Base-by-base conservation (phyloP, 2,888 invertebrate species). In the Eucera pruinosa region DNA sequence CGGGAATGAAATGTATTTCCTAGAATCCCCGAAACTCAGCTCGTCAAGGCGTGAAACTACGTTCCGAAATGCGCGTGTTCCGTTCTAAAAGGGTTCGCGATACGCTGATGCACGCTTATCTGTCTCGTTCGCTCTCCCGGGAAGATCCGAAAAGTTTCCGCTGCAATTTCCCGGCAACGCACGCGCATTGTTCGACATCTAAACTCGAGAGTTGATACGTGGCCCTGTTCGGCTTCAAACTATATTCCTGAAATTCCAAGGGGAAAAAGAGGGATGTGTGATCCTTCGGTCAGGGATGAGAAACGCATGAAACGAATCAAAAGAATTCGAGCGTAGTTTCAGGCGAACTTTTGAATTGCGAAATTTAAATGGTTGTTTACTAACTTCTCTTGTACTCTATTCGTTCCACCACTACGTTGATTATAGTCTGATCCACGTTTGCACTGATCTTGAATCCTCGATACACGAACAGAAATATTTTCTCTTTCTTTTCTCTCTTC, bases 331-430 rank as follows among this genome's bases (percentile, higher is more conserved):
- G 43, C 39, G n/a, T 11, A 15, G 33, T 18, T 25, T 5, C 41
- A n/a, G 18, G 36, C 30, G 43, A 20, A 36, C 43, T 68, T 39
- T 60, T 54, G 43, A 69, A 25, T 52, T 52, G 36, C 36, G 52
- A 72, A 69, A 72, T 69, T 72, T 58, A 69, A 72, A 60, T 69
- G 70, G 52, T 70, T 27, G 70, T 69, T 39, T 58, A 30, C 45
- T 20, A 60, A 72, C 50, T 60, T 60, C 69, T 45, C n/a, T 48
- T 27, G 52, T 25, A 18, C 23, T 36, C 23, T 60, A 69, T 68
- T 68, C 27, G 15, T 52, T 5, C 52, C 36, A 13, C 45, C 23
- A 9, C 52, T 27, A 33, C 52, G 69, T 13, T 69, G 70, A 72
- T 72, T 69, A 60, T 60, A 39, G 4, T 23, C 27, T 11, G 36